phyloP scores from a whole-genome alignment of 2,888 invertebrate species.

The Theretra japonica region DNA sequence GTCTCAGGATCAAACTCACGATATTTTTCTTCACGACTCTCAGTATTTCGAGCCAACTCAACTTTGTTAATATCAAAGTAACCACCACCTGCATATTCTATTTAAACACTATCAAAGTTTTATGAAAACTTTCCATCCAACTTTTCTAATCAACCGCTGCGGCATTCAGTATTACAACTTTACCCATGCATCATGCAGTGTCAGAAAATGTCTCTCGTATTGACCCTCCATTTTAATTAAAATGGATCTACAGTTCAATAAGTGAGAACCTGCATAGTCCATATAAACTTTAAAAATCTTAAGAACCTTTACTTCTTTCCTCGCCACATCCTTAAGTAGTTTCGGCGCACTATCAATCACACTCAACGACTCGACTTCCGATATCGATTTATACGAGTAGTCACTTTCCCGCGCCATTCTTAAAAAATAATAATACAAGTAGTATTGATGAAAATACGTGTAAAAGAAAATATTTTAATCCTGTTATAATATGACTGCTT shows the following conservation, averaged over 20 bases:
- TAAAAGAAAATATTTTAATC: too few species aligned
- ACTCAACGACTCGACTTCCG: too few species aligned
- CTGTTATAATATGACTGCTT: too few species aligned
- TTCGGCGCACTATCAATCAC: too few species aligned
- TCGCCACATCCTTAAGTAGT: too few species aligned
- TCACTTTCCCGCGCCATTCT: too few species aligned
- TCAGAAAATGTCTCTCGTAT: background rate
- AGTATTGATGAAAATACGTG: too few species aligned
- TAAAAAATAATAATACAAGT: too few species aligned
- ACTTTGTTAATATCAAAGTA: background rate
- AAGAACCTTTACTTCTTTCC: too few species aligned
- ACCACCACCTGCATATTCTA: background rate
- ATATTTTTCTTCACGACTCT: too few species aligned
- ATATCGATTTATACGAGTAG: too few species aligned
- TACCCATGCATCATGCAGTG: background rate
- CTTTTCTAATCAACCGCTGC: constrained; percentile 2
- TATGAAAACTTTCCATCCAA: background rate
- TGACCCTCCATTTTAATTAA: background rate
- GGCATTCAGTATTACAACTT: background rate
- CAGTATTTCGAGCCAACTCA: background rate
- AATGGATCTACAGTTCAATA: background rate
- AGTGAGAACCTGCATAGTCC: background rate
- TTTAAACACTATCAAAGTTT: background rate
- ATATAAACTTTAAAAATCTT: background rate
- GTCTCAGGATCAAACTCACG: too few species aligned